phyloP scores from a whole-genome alignment of 2,797 vertebrate genomes.

The Mallotus villosus region DNA sequence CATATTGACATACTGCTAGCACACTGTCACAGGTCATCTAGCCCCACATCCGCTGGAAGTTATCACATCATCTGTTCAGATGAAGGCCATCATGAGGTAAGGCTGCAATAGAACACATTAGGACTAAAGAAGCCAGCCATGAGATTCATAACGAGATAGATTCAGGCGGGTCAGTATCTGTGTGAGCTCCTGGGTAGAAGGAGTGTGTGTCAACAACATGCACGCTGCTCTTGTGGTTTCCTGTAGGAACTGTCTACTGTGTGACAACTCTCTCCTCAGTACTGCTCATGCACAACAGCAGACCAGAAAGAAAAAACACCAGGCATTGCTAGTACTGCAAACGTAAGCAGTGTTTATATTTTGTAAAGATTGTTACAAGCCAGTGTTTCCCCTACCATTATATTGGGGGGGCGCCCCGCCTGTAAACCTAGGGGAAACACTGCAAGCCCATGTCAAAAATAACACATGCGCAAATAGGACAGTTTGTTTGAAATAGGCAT shows the following conservation, averaged over 20 bases:
- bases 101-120: neutral
- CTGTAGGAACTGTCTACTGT: slow-evolving; percentile 49
- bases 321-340: no score
- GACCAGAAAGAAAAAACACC: slow-evolving; percentile 35
- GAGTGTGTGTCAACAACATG: slow-evolving; percentile 27
- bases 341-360: no score
- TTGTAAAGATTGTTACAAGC: no score
- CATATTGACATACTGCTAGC: slow-evolving; percentile 43
- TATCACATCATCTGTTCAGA: neutral
- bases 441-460: neutral
- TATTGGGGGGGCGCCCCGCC: no score
- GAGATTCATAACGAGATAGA: slow-evolving; percentile 16
- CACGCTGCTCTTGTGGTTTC: slow-evolving; percentile 54
- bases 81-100: no score
- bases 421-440: no score
- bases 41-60: slow-evolving; percentile 27
- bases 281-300: slow-evolving; percentile 30
- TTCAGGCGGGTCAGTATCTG: slow-evolving; percentile 18
- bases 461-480: neutral
- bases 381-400: no score
- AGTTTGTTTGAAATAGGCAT: neutral
- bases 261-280: slow-evolving; percentile 43
- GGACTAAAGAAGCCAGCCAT: slow-evolving; percentile 10
- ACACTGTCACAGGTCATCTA: slow-evolving; percentile 45
- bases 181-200: slow-evolving; percentile 33